A percentile compares a stretch with the other conserved stretches of the same genome.
phyloP scores from a whole-genome alignment of 2,797 vertebrate genomes.

The Mormyrops boulengeri region DNA sequence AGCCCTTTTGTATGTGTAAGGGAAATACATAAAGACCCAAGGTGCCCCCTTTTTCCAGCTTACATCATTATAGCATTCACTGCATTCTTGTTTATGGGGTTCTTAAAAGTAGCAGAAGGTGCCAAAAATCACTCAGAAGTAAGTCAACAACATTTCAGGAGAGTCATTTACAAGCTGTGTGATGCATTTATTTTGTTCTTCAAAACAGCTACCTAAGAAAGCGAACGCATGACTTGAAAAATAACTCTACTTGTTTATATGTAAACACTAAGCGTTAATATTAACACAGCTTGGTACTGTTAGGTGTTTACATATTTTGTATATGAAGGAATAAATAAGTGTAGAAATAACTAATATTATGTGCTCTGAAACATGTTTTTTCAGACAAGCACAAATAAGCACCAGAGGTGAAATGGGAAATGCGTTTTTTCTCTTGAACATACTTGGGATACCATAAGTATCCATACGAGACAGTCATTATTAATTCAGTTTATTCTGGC shows the following conservation, averaged over 20 bases:
- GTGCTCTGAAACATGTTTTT: not conserved
- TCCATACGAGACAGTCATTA: not conserved
- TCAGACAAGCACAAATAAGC: not conserved
- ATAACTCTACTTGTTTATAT: not conserved
- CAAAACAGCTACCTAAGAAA: not conserved
- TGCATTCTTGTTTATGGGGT: not conserved
- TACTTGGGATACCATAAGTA: not conserved
- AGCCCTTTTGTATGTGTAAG: not conserved
- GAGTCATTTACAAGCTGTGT: not conserved
- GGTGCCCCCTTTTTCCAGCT: not conserved
- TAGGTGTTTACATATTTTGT: not conserved
- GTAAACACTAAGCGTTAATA: not conserved
- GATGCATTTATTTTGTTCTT: not conserved
- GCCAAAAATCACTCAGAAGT: not conserved
- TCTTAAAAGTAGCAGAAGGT: not conserved
- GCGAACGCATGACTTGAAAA: not conserved
- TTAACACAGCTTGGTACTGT: not conserved
- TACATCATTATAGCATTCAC: not conserved
- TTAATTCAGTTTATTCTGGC: constrained; percentile 1
- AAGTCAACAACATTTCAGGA: not conserved
- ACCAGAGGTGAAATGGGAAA: not conserved
- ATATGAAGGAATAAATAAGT: not conserved
- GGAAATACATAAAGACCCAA: not conserved
- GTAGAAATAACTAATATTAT: not conserved
- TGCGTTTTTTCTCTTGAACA: not conserved